These are phyloP conservation scores for Argya squamiceps DNA, from an alignment of 2,797 vertebrate species.

Conservation along the genomic window DNA sequence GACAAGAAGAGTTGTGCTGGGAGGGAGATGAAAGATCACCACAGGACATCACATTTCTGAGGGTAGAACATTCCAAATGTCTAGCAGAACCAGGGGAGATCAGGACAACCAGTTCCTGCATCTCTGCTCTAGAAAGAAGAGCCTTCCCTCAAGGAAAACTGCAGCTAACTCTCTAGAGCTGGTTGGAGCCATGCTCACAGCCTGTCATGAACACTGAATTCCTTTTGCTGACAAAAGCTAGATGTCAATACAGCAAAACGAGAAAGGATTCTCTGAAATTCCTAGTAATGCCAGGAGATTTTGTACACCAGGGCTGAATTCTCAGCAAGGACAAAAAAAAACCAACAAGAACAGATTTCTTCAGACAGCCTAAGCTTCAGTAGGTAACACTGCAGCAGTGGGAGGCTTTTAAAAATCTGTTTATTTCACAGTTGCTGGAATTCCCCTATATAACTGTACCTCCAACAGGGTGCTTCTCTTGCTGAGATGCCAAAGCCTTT, in stretches of 20 bases:
- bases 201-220: not conserved
- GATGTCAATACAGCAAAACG: not conserved
- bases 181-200: not conserved
- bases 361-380: not conserved
- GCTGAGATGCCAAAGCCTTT: not conserved
- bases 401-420: not conserved
- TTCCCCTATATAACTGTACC: not conserved
- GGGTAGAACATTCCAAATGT: not conserved
- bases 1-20: not conserved
- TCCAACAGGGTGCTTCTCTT: not conserved
- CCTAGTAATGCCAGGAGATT: not conserved
- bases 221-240: not conserved
- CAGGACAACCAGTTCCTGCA: not conserved
- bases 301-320: not conserved
- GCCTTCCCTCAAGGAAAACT: not conserved
- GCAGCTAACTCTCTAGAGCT: not conserved
- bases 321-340: not conserved
- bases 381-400: slow-evolving; percentile 1
- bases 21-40: not conserved
- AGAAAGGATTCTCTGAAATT: not conserved
- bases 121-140: not conserved
- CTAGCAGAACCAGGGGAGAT: not conserved
- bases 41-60: not conserved
- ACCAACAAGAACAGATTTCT: not conserved
- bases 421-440: slow-evolving; percentile 15